Percentiles rank a stretch among this genome's conserved stretches.
phyloP scores from a whole-genome alignment of 2,113 vertebrate species.

The Corythaixoides concolor region DNA sequence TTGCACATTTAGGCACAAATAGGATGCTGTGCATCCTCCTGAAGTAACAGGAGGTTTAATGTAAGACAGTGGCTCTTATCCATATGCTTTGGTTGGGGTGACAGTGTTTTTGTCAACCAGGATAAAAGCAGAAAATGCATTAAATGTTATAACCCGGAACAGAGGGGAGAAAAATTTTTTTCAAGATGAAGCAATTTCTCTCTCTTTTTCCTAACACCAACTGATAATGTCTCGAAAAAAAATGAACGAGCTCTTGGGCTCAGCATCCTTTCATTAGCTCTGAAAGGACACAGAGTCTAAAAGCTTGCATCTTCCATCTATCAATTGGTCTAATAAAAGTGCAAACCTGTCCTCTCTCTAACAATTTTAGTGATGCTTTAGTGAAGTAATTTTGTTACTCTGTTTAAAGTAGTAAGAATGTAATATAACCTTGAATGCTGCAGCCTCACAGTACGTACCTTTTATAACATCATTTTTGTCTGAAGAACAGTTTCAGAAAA shows the following conservation, averaged over 20 bases:
- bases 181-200: neutral
- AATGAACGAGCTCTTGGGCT: neutral
- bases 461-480: neutral
- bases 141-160: slow-evolving; percentile 3
- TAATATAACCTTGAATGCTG: neutral
- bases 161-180: neutral
- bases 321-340: neutral
- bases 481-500: neutral
- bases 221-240: neutral
- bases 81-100: neutral
- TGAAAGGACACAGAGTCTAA: neutral
- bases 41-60: slow-evolving; percentile 3
- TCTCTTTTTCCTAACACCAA: neutral
- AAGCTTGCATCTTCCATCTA: slow-evolving; percentile 2
- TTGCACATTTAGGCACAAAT: slow-evolving; percentile 12
- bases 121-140: slow-evolving; percentile 31
- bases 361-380: neutral
- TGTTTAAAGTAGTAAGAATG: neutral
- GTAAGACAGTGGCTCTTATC: neutral
- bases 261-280: slow-evolving; percentile 28
- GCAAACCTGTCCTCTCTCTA: neutral
- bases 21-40: neutral
- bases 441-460: neutral
- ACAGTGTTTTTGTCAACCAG: neutral
- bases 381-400: slow-evolving; percentile 16